phyloP scores from a whole-genome alignment of 1,140 invertebrate genomes.

The Drosophila sulfurigaster region DNA sequence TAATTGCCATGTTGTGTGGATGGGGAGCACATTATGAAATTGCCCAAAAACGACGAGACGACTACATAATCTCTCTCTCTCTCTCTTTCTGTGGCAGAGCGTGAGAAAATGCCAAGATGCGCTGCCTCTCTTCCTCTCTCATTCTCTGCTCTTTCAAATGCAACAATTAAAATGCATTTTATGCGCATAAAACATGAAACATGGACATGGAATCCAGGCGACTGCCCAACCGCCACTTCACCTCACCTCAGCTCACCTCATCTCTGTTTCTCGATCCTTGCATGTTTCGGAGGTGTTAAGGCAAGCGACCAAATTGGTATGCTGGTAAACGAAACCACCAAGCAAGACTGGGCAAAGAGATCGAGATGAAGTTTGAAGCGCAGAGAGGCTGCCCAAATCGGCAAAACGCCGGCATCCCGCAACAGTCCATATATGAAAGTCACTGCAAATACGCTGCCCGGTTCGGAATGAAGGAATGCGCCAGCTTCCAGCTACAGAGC shows the following conservation, averaged over 20 bases:
- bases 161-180: constrained; percentile 62
- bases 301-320: constrained; percentile 57
- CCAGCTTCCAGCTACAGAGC: constrained; percentile 26
- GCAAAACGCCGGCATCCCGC: constrained; percentile 46
- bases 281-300: constrained; percentile 56
- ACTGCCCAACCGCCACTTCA: constrained; percentile 12
- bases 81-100: constrained; percentile 8
- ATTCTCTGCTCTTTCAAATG: constrained; percentile 32
- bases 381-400: constrained; percentile 27
- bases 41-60: constrained; percentile 38
- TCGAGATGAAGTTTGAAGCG: neutral
- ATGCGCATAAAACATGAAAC: constrained; percentile 60
- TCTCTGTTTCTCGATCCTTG: constrained; percentile 32
- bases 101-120: constrained; percentile 45
- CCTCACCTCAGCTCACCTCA: neutral
- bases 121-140: constrained; percentile 1
- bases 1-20: constrained; percentile 50
- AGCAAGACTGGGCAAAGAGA: neutral
- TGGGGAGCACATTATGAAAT: constrained; percentile 35
- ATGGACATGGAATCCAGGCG: constrained; percentile 48
- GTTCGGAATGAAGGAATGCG: constrained; percentile 48
- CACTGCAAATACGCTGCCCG: constrained; percentile 40
- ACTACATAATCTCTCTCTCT: constrained; percentile 32
- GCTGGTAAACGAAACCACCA: constrained; percentile 58
- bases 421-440: constrained; percentile 55